These are phyloP conservation scores for Lasiommata megera DNA, from an alignment of 2,888 invertebrate genomes.

Conservation along the genomic window DNA sequence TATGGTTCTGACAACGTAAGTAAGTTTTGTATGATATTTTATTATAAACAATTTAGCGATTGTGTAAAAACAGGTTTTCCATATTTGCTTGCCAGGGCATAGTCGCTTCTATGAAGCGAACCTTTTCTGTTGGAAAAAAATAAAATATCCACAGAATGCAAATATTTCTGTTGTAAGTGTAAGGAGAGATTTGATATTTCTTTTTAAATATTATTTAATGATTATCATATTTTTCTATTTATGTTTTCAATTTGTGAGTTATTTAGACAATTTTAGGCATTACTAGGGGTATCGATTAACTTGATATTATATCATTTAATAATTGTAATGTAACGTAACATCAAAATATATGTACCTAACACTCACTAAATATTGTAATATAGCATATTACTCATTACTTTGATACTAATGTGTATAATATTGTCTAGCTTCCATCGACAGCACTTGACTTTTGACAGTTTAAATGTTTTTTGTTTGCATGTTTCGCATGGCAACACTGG, in stretches of 20 bases:
- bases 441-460: conserved; percentile 19
- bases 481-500: too few species aligned
- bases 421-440: conserved; percentile 33
- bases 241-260: conserved; percentile 50
- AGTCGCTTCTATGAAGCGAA: conserved; percentile 73
- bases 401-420: conserved; percentile 26
- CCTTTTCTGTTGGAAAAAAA: conserved; percentile 35
- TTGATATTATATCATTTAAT: conserved; percentile 49
- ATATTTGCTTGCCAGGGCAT: conserved; percentile 58
- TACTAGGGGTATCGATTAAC: conserved; percentile 57
- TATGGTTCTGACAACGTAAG: conserved; percentile 38
- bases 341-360: conserved; percentile 44
- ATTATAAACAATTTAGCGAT: conserved; percentile 52
- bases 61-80: conserved; percentile 55
- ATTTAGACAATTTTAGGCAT: conserved; percentile 61
- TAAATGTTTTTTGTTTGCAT: too few species aligned
- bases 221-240: conserved; percentile 43
- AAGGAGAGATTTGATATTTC: conserved; percentile 34
- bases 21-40: conserved; percentile 72
- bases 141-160: conserved; percentile 37
- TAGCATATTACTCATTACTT: conserved; percentile 43
- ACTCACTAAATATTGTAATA: conserved; percentile 51
- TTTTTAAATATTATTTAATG: conserved; percentile 47
- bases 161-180: conserved; percentile 40
- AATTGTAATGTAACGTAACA: conserved; percentile 39